phyloP scores from a whole-genome alignment of 1,140 invertebrate species.

The Spodoptera frugiperda region DNA sequence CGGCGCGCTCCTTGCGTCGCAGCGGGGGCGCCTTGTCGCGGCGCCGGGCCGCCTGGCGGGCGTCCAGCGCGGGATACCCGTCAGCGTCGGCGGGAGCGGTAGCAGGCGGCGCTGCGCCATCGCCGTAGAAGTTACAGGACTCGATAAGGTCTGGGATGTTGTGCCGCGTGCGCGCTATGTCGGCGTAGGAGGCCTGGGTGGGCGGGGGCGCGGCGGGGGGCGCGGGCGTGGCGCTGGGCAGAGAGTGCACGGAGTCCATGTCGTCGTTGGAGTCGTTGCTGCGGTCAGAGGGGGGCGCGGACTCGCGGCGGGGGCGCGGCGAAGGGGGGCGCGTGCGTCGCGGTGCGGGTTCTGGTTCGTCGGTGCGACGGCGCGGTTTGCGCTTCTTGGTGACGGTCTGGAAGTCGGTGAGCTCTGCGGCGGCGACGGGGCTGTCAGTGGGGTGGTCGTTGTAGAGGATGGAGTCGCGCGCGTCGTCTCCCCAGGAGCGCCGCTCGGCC shows the following conservation, averaged over 20 bases:
- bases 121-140: constrained; percentile 81
- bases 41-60: constrained; percentile 46
- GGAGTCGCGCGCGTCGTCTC: constrained; percentile 62
- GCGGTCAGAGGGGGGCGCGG: constrained; percentile 90
- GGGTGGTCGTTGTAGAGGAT: constrained; percentile 46
- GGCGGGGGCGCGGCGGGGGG: constrained; percentile 79
- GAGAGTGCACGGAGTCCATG: constrained; percentile 90
- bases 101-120: constrained; percentile 56
- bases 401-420: constrained; percentile 87
- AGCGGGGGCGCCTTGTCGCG: constrained; percentile 13
- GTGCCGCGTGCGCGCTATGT: constrained; percentile 88
- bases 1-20: constrained; percentile 50
- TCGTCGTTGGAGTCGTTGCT: constrained; percentile 91
- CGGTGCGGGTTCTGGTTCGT: constrained; percentile 62
- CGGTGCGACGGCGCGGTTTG: constrained; percentile 88
- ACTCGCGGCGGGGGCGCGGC: constrained; percentile 77
- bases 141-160: constrained; percentile 85
- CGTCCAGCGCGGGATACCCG: constrained; percentile 68
- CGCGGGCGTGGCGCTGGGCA: constrained; percentile 86
- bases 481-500: constrained; percentile 74
- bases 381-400: constrained; percentile 91
- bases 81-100: constrained; percentile 52
- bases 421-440: constrained; percentile 74
- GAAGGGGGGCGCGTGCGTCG: constrained; percentile 55
- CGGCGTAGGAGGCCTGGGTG: constrained; percentile 90